phyloP scores from a whole-genome alignment of 2,797 vertebrate species.

The Fratercula arctica region DNA sequence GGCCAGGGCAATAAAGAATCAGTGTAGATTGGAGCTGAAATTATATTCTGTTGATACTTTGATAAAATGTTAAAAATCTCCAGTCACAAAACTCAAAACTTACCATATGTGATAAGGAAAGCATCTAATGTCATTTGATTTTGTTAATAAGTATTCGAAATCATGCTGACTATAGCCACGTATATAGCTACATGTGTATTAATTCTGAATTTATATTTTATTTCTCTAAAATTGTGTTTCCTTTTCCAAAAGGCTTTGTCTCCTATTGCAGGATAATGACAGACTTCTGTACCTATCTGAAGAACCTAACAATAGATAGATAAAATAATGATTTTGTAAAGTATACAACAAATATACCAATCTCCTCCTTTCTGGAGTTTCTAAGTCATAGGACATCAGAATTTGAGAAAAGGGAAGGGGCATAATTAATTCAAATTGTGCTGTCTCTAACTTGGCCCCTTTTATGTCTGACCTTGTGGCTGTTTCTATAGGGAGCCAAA shows the following conservation, averaged over 20 bases:
- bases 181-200: not conserved
- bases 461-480: not conserved
- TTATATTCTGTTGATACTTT: not conserved
- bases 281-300: not conserved
- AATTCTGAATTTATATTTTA: not conserved
- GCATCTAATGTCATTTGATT: not conserved
- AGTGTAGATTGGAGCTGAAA: not conserved
- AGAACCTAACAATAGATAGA: not conserved
- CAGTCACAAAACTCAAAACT: not conserved
- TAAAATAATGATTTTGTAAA: not conserved
- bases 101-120: not conserved
- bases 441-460: not conserved
- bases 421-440: not conserved
- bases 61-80: not conserved
- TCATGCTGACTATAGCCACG: not conserved
- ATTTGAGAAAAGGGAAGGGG: not conserved
- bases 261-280: conserved; percentile 49
- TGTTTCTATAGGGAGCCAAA: not conserved
- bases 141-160: not conserved
- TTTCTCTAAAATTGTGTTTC: conserved; percentile 23
- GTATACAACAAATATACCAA: not conserved
- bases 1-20: not conserved
- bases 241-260: conserved; percentile 45
- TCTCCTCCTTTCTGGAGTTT: not conserved
- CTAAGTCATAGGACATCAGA: not conserved